These are phyloP conservation scores for Strigamia transsilvanica DNA, from an alignment of 2,888 invertebrate genomes.

Conservation along the genomic window DNA sequence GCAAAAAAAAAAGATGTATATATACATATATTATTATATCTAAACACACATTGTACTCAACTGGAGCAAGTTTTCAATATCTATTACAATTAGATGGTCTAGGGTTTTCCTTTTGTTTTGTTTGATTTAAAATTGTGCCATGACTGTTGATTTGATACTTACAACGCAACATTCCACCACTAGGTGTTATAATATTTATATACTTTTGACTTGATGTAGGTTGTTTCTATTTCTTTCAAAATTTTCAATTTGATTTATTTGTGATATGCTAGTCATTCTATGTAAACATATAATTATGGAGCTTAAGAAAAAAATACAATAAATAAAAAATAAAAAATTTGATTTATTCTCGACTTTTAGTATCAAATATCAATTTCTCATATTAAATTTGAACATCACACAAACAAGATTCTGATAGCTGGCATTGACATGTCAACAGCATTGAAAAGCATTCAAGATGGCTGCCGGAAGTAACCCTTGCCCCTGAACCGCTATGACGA, in stretches of 20 bases:
- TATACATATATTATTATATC: slow-evolving; percentile 14
- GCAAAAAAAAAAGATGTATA: background rate
- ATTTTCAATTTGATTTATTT: background rate
- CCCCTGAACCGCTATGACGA: too few species aligned
- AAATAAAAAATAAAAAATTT: background rate
- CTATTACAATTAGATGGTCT: background rate
- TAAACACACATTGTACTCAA: background rate
- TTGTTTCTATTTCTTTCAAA: background rate
- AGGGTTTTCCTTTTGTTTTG: background rate
- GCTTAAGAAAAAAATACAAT: background rate
- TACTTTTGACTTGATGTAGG: background rate
- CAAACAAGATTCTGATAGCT: too few species aligned
- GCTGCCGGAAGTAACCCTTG: slow-evolving; percentile 22
- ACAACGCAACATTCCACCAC: background rate
- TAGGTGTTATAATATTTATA: background rate
- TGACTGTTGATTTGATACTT: background rate
- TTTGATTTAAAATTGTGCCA: background rate
- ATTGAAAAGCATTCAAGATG: background rate
- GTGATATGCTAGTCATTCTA: slow-evolving; percentile 27
- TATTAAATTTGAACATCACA: background rate
- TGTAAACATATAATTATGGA: background rate
- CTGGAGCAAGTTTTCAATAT: background rate
- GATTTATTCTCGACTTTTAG: slow-evolving; percentile 27
- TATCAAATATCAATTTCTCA: background rate
- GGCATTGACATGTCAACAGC: background rate